Percentiles rank a stretch among this genome's conserved stretches.
Conservation (phyloP, 2,888 invertebrate genomes). For the Diachrysia chrysitis region DNA sequence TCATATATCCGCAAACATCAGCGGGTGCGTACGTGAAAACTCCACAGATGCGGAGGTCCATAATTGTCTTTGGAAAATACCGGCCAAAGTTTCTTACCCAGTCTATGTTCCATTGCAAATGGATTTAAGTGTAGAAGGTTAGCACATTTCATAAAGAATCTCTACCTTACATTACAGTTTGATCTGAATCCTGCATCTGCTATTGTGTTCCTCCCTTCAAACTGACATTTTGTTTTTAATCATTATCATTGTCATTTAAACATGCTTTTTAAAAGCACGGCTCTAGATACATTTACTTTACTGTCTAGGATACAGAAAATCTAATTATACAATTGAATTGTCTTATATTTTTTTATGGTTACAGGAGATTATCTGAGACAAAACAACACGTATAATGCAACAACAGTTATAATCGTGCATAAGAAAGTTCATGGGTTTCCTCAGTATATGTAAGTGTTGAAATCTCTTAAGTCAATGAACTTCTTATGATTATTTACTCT, state of each 20-base stretch:
- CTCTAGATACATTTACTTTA: too few species aligned
- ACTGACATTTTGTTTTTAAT: too few species aligned
- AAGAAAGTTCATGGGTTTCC: slow-evolving; percentile 19
- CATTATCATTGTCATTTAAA: too few species aligned
- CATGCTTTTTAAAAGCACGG: too few species aligned
- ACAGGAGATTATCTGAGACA: slow-evolving; percentile 68
- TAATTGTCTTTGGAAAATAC: slow-evolving; percentile 69
- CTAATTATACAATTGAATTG: too few species aligned
- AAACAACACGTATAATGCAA: slow-evolving; percentile 65
- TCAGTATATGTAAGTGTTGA: slow-evolving; percentile 63
- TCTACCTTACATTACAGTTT: too few species aligned
- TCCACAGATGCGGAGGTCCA: slow-evolving; percentile 28
- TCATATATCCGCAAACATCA: slow-evolving; percentile 64
- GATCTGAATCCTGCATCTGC: too few species aligned
- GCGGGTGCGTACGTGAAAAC: slow-evolving; percentile 63
- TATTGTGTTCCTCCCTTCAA: too few species aligned
- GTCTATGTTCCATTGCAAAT: slow-evolving; percentile 69
- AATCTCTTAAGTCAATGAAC: slow-evolving; percentile 59
- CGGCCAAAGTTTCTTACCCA: slow-evolving; percentile 70
- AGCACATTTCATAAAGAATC: slow-evolving; percentile 21
- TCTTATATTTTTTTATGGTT: slow-evolving; percentile 38
- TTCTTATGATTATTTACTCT: neutral
- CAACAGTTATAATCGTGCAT: slow-evolving; percentile 61
- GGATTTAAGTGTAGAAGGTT: slow-evolving; percentile 73
- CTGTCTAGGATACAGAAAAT: too few species aligned